Evolutionary conservation across 2,113 vertebrate genomes (phyloP), one percentile per base, ranked within the genome.

Genomic region (Rattus rattus): DNA sequence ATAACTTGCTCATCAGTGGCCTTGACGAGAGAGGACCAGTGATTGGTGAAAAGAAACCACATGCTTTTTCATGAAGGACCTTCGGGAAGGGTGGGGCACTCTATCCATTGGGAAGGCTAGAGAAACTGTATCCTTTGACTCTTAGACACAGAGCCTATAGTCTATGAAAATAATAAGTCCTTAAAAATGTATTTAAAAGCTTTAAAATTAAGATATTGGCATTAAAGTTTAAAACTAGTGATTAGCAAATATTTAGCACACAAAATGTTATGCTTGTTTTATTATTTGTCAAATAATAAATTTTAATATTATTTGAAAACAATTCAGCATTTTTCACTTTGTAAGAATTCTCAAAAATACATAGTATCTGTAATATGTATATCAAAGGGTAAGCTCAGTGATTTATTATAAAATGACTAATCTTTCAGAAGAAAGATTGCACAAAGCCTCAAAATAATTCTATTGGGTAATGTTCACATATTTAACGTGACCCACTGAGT

Each of bases 381-480:
- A 89, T 67, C 43, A 65, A 91, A 84, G n/a, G 19, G 3, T 24
- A 92, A 92, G 76, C 72, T 81, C 39, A 81, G 19, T 84, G 54
- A 90, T 13, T 92, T 96, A 59, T 14, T 92, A 93, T 83, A 88
- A 36, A 61, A 1, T 19, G 67, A 95, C 73, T 70, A 67, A 90
- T 91, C 36, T 73, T 95, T 95, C 36, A 61, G 92, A 95, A 91
- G 47, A 69, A 94, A 92, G 65, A 80, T 30, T 90, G 89, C 47
- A 59, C 4, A 84, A 83, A 92, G 80, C 12, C 77, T 94, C 56
- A 43, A 84, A 94, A 65, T 24, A 86, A 81, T 56, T 73, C 54
- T 87, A 72, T 54, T 88, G 70, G 80, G 59, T 33, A 92, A 88
- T 86, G 65, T 54, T 12, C 13, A 90, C 26, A 0, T 77, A 81